Conservation (phyloP, 2,888 invertebrate genomes). For the Lamellibrachia columna region DNA sequence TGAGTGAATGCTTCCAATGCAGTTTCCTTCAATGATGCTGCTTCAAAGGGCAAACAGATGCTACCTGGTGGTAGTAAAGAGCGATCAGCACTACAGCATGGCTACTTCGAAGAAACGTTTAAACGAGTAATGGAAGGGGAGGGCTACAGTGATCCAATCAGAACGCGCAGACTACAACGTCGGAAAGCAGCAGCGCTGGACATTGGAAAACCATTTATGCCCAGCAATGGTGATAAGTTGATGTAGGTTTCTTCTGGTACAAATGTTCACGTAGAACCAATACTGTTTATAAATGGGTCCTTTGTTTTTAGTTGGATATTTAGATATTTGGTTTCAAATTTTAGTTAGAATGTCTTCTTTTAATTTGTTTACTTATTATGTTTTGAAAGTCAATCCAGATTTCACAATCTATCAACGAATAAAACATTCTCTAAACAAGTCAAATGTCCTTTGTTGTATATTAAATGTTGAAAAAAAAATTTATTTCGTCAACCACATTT, state of each 20-base stretch:
- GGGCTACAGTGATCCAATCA: conserved; percentile 63
- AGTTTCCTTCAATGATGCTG: conserved; percentile 62
- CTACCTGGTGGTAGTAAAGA: conserved; percentile 61
- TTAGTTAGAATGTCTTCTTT: no score
- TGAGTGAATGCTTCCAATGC: conserved; percentile 21
- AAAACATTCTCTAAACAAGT: no score
- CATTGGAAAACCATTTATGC: conserved; percentile 64
- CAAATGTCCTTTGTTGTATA: no score
- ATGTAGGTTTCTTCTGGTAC: conserved; percentile 49
- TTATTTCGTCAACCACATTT: no score
- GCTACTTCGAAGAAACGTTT: conserved; percentile 63
- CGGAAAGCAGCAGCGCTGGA: conserved; percentile 61
- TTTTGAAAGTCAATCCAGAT: no score
- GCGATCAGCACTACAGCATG: conserved; percentile 54
- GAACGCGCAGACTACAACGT: conserved; percentile 56
- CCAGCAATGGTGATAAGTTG: conserved; percentile 62
- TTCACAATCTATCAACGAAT: no score
- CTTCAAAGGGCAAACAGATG: conserved; percentile 64
- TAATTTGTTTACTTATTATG: no score
- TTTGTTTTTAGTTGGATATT: no score
- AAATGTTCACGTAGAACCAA: neutral
- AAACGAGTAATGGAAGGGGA: conserved; percentile 62
- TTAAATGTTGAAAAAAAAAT: no score
- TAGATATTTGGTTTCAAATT: no score
- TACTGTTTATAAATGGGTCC: no score